Base-by-base conservation (phyloP, 53 echinoderm and acorn worm species). In the Apostichopus leukothele region DNA sequence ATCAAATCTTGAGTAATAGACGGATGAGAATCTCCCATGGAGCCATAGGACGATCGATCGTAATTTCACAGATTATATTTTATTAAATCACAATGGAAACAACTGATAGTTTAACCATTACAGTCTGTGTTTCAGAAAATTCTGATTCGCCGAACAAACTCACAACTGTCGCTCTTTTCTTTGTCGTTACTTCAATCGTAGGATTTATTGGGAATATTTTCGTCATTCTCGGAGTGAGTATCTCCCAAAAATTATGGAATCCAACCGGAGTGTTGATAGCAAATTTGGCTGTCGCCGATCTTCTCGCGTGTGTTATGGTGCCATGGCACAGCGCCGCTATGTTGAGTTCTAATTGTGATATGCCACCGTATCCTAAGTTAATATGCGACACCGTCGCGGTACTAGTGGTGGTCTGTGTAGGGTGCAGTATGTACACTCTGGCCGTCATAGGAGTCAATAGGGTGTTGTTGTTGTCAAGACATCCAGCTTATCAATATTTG, bases 341-440 rank as follows among this genome's bases (percentile, higher is more conserved):
- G 86, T 80, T 92, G 10, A 68, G 78, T 22, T 59, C 68, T 18
- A 20, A 14, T 6, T 5, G 50, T 12, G 20, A 86, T 21, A 87
- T 21, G 13, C 90, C 87, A 67, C 93, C 91, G 14, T 78, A 90
- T 55, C 90, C 90, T 6, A 78, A 88, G 0, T n/a, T 67, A 2
- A 79, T 93, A 18, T 93, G 93, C 76, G 84, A 78, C 0, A 88
- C 84, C 1, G 20, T 89, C 39, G 93, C 93, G 22, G 60, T 89
- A 18, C 21, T 90, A 6, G 79, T 61, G 55, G 83, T 88, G 55
- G 85, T 89, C 60, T 93, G 93, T 39, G 90, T 52, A 1, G 90
- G 92, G 53, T 92, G 94, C 67, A 94, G 94, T 83, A 18, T 92
- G 52, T 92, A 91, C 87, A 94, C 92, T 18, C 84, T 94, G 11